Percentiles rank a stretch among this genome's conserved stretches.
These are phyloP conservation scores for Euspilapteryx auroguttella DNA, from an alignment of 2,888 invertebrate species.

Conservation along the genomic window DNA sequence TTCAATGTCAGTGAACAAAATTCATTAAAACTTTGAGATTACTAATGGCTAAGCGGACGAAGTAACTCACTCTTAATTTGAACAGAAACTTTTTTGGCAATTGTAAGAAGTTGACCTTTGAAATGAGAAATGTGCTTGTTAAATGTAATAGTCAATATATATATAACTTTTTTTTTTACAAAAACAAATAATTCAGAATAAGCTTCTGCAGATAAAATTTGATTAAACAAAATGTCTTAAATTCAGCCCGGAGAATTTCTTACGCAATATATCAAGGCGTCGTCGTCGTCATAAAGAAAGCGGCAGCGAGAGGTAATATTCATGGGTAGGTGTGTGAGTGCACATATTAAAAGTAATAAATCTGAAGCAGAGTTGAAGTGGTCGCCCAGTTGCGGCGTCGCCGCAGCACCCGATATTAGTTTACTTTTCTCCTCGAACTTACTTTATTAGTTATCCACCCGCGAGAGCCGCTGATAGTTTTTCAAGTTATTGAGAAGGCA, in stretches of 20 bases:
- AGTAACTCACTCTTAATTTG: conserved; percentile 60
- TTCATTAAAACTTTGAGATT: conserved; percentile 61
- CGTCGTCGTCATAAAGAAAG: not conserved
- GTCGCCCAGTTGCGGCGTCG: conserved; percentile 14
- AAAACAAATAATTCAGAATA: no score
- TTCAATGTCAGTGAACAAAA: conserved; percentile 58
- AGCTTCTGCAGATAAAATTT: no score
- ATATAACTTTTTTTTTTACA: no score
- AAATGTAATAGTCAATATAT: no score
- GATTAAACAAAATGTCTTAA: no score
- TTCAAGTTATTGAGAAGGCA: conserved; percentile 47
- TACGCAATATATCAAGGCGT: not conserved
- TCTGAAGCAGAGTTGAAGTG: conserved; percentile 31
- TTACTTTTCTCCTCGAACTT: conserved; percentile 60
- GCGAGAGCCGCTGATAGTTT: conserved; percentile 41
- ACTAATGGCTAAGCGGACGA: conserved; percentile 58
- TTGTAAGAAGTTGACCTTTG: conserved; percentile 49
- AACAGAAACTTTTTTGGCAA: conserved; percentile 49
- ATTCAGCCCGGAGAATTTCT: no score
- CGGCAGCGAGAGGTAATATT: conserved; percentile 10
- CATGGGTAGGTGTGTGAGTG: conserved; percentile 20
- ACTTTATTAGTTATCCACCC: conserved; percentile 54
- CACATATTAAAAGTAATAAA: conserved; percentile 54
- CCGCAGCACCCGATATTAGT: conserved; percentile 52
- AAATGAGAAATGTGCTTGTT: conserved; percentile 51